Evolutionary conservation across 2,888 invertebrate species (phyloP), one percentile per base, ranked within the genome.

Genomic region (Panzeria rudis): DNA sequence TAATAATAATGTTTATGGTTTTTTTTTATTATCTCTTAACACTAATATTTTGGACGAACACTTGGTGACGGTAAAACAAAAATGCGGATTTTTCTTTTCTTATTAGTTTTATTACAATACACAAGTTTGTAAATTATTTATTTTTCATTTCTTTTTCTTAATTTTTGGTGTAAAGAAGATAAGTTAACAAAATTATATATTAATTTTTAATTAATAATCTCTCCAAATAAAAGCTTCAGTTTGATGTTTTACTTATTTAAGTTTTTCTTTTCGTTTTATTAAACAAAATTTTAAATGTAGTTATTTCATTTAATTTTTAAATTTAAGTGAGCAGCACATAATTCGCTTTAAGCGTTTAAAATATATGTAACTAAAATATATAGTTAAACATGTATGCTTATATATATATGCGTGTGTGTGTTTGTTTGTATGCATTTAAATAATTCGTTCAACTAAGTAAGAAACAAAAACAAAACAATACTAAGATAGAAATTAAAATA

Each of bases 201-300:
- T 68, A 59, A 35, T 54, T 72, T 50, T 44, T 68, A 69, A 76
- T 66, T 41, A 86, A 71, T 72, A 86, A 77, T 84, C 84, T 68
- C 62, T 80, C 68, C 80, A 76, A 80, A 83, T 85, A 87, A 83
- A 86, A 87, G 83, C 76, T 81, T 68, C 13, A 54, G 41, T 84
- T 84, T 62, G 64, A 64, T 78, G 83, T 47, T 72, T 75, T 72
- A 69, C 73, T 62, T 75, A 44, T 79, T 75, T 47, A 66, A 47
- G 7, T 59, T 64, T 73, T 61, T 68, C 71, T 35, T 77, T 86
- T 56, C 68, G 69, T 54, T 79, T 86, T 83, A 75, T 64, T 77
- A 73, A 86, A 82, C 52, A 68, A 77, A 83, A 73, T 78, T 44
- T 78, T 87, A 87, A 87, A 86, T 87, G 86, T 88, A 86, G 79